Base-by-base conservation (phyloP, 1,140 invertebrate genomes). In the Hyposmocoma kahamanoa region DNA sequence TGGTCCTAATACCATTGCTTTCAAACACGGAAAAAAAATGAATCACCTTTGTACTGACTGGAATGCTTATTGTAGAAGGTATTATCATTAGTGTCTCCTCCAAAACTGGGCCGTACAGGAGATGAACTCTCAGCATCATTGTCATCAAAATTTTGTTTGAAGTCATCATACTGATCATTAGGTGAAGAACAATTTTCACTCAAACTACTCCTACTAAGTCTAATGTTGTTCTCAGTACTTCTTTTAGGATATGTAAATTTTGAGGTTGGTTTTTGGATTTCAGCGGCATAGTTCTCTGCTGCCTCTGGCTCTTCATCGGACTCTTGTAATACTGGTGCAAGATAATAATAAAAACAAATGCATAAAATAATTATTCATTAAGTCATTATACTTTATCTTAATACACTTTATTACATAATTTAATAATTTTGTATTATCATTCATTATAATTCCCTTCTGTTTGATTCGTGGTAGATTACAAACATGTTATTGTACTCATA, bases 111-210 rank as follows among this genome's bases (percentile, higher is more conserved):
- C 28, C 59, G 59, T 5, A 55, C 50, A n/a, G n/a, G n/a, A n/a
- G n/a, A n/a, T 24, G 65, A 59, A 17, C 32, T 50, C 32, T 81
- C 72, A 45, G 38, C 28, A 43, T 72, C 66, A 57, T 61, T 67
- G 18, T 77, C 71, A 38, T 78, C 69, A 63, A 80, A 79, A 15
- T 53, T 53, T 17, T 62, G 65, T 41, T 67, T 55, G 46, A 51
- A 72, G 38, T 82, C 77, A 58, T 84, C 78, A 73, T 61, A 72
- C 18, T 65, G 64, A 19, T 84, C 78, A 70, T 67, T 78, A 11
- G 78, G 78, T 18, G 81, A 84, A 30, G 81, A 83, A 60, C 75
- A 81, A 54, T 76, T 81, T 54, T 83, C 81, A 74, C 81, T 84
- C 17, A 81, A 53, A 60, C 81, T 85, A 50, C 79, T 82, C 42